These are phyloP conservation scores for Chitala chitala DNA, from an alignment of 2,113 vertebrate species.

Conservation along the genomic window DNA sequence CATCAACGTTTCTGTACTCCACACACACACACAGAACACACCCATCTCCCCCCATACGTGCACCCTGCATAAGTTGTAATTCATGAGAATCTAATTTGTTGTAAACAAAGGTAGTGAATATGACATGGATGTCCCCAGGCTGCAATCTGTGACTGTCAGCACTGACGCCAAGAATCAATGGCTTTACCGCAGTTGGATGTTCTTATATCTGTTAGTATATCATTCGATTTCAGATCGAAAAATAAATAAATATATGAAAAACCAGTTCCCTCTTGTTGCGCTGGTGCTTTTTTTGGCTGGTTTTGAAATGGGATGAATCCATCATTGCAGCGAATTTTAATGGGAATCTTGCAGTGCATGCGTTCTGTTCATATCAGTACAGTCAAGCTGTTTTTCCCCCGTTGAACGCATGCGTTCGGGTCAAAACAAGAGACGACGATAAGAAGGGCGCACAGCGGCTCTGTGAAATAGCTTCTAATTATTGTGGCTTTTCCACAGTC, in stretches of 20 bases:
- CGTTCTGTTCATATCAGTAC: not conserved
- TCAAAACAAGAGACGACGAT: not conserved
- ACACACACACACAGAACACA: not conserved
- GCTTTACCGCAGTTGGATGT: not conserved
- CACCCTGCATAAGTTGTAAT: not conserved
- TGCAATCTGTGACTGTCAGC: not conserved
- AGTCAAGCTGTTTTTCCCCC: not conserved
- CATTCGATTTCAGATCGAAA: not conserved
- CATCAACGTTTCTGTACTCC: not conserved
- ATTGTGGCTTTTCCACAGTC: not conserved
- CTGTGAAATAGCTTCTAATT: not conserved
- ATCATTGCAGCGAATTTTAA: not conserved
- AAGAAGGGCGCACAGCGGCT: not conserved
- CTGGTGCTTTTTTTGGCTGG: not conserved
- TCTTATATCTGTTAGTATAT: not conserved
- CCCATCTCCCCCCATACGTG: not conserved
- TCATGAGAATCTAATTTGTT: conserved; percentile 4
- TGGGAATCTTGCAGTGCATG: not conserved
- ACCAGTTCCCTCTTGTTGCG: not conserved
- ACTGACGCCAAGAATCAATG: not conserved
- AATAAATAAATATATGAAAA: not conserved
- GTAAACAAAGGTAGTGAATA: not conserved
- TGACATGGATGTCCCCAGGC: not conserved
- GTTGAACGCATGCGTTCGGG: not conserved
- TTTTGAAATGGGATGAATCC: not conserved